Conservation (phyloP, 2,113 vertebrate genomes). For the Peromyscus maniculatus region DNA sequence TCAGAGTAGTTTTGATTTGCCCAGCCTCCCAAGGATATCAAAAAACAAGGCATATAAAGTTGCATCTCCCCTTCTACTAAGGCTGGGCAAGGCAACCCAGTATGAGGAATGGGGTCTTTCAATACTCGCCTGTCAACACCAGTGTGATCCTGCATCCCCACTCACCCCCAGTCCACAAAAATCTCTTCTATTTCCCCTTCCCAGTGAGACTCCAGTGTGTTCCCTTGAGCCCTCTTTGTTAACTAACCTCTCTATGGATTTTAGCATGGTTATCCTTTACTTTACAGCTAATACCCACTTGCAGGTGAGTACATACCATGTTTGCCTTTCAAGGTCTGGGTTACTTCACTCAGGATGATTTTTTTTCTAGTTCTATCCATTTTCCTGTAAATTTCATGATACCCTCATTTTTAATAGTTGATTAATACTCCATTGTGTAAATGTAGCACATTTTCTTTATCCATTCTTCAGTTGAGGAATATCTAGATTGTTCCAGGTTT, state of each 20-base stretch:
- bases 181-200: no score
- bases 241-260: neutral
- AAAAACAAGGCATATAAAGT: neutral
- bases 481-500: neutral
- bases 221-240: neutral
- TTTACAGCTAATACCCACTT: neutral
- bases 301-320: neutral
- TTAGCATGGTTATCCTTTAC: neutral
- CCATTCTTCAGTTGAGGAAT: neutral
- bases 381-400: neutral
- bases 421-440: neutral
- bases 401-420: neutral
- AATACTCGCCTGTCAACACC: neutral
- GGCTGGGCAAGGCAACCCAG: neutral
- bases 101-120: neutral
- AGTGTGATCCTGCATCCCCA: neutral
- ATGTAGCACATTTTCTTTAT: neutral
- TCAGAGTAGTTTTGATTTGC: no score
- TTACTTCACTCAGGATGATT: neutral
- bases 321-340: neutral
- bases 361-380: neutral
- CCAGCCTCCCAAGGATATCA: neutral
- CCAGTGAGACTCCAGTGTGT: no score
- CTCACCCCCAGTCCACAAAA: no score
- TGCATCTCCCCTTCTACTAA: neutral